Base-by-base conservation (phyloP, 1,140 invertebrate genomes). In the Drosophila serrata region DNA sequence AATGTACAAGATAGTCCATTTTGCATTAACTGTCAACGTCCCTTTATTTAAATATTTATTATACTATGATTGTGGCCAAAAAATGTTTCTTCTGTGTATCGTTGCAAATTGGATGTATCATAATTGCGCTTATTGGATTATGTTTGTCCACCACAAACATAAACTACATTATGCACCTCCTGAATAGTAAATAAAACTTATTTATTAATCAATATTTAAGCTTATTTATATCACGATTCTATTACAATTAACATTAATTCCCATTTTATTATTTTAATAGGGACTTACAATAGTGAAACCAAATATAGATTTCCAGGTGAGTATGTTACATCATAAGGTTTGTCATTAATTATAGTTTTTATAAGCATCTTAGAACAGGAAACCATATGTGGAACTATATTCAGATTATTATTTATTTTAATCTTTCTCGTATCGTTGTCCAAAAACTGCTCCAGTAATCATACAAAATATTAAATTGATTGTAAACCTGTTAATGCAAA, bases 21-120 rank as follows among this genome's bases (percentile, higher is more conserved):
- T 37, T 43, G 68, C 29, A n/a, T 46, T 53, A n/a, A 3, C 17
- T 55, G 70, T 74, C 70, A 74, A 62, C 17, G 6, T 43, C 13
- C 4, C 19, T 4, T 2, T 15, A 33, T 8, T 17, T 19, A 51
- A 45, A 15, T 31, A n/a, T 5, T 11, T 49, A 0, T 3, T 7
- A 6, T 6, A 40, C 2, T 9, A 73, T 73, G 76, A 43, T 17
- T n/a, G 4, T 8, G 19, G 65, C 73, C 12, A 48, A 37, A 31
- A 51, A 17, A 5, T 81, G 45, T 19, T 82, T 56, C 19, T 58
- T 19, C n/a, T 78, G 65, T 33, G 0, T 58, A 5, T 31, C 79
- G 1, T 27, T 81, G 9, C 46, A 62, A 43, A 37, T 27, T 11
- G 79, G 79, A 8, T 78, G 79, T 27, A 39, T 82, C 0, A 1